phyloP scores from a whole-genome alignment of 2,797 vertebrate genomes.

The Poecilia picta region DNA sequence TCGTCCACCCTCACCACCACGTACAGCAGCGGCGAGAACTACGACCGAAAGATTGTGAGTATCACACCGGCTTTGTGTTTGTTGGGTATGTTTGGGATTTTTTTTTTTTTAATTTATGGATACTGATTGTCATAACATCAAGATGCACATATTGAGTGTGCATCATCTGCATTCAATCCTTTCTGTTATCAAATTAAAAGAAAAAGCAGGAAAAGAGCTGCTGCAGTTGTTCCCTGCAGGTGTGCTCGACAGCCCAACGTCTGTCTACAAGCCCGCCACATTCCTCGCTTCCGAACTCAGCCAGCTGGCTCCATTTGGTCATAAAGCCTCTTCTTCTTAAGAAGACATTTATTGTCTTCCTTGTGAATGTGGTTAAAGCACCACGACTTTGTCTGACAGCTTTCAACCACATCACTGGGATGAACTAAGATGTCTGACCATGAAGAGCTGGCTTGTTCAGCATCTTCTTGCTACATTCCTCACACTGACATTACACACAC shows the following conservation, averaged over 20 bases:
- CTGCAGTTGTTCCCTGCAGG: neutral
- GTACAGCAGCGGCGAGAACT: slow-evolving; percentile 98
- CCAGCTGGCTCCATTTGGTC: neutral
- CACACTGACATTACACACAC: slow-evolving; percentile 4
- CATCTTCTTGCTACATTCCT: slow-evolving; percentile 58
- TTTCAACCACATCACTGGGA: slow-evolving; percentile 9
- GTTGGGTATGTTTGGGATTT: neutral
- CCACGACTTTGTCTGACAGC: slow-evolving; percentile 22
- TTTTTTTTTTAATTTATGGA: neutral
- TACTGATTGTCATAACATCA: neutral
- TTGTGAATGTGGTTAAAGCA: neutral
- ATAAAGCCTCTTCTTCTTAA: neutral
- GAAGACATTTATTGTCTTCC: neutral
- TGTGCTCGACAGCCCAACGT: neutral
- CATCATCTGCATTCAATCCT: neutral
- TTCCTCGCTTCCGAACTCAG: neutral
- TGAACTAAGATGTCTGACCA: slow-evolving; percentile 37
- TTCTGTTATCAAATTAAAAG: neutral
- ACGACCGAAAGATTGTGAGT: slow-evolving; percentile 96
- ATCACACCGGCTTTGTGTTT: slow-evolving; percentile 1
- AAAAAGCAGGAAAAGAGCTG: neutral
- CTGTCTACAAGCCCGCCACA: neutral
- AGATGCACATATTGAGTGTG: neutral
- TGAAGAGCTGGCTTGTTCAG: slow-evolving; percentile 55
- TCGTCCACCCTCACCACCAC: slow-evolving; percentile 96